Evolutionary conservation across 2,888 invertebrate genomes (phyloP).

Genomic region (Caenorhabditis sp.): DNA sequence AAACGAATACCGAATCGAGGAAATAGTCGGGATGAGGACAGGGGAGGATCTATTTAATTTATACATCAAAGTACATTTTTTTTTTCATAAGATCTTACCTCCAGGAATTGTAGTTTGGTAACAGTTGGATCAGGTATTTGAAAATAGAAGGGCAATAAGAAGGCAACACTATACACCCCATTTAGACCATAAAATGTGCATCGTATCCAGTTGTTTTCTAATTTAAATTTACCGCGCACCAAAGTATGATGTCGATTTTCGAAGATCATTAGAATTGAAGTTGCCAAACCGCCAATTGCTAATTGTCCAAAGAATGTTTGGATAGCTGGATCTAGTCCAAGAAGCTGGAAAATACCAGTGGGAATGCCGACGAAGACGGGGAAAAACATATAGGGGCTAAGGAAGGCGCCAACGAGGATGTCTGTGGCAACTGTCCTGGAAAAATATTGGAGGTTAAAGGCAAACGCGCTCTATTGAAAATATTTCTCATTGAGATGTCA

Average conservation of each 20-base stretch:
- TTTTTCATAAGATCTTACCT: constrained; percentile 10
- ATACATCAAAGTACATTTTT: background rate
- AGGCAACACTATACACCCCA: constrained; percentile 23
- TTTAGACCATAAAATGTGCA: constrained; percentile 28
- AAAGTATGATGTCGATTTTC: constrained; percentile 34
- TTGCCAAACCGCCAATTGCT: constrained; percentile 23
- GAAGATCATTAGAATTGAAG: constrained; percentile 34
- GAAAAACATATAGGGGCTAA: constrained; percentile 39
- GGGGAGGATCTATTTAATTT: constrained; percentile 17
- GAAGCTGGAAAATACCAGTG: constrained; percentile 25
- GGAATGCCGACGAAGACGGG: constrained; percentile 34
- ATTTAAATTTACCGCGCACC: constrained; percentile 33
- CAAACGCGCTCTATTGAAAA: no score
- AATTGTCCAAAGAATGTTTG: constrained; percentile 36
- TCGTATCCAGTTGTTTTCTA: constrained; percentile 29
- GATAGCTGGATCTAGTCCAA: constrained; percentile 20
- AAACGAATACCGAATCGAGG: constrained; percentile 26
- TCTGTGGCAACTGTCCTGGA: constrained; percentile 30
- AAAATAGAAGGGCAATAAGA: constrained; percentile 28
- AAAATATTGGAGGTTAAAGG: no score
- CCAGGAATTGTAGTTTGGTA: constrained; percentile 24
- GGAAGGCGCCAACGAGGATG: constrained; percentile 25
- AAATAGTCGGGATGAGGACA: constrained; percentile 35
- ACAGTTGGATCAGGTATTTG: constrained; percentile 24
- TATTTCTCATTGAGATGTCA: no score